These are phyloP conservation scores for Gallinago media DNA, from an alignment of 2,113 vertebrate genomes.

Conservation along the genomic window DNA sequence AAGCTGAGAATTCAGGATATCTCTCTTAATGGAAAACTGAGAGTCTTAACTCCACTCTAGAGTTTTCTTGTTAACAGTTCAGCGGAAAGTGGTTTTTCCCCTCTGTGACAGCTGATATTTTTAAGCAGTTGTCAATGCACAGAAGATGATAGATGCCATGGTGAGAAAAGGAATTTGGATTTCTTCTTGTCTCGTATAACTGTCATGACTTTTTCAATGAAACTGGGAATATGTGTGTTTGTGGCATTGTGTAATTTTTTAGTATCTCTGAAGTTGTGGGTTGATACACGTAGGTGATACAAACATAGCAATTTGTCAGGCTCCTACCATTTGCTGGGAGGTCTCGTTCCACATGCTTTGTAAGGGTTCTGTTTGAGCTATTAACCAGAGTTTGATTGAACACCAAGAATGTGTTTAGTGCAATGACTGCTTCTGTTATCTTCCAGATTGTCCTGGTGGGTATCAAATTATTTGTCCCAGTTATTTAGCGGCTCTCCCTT, in stretches of 20 bases:
- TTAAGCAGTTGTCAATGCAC: neutral
- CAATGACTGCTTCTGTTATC: neutral
- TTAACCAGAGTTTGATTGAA: neutral
- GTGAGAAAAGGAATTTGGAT: neutral
- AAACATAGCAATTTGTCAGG: neutral
- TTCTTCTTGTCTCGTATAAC: neutral
- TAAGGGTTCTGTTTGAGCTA: neutral
- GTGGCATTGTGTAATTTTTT: neutral
- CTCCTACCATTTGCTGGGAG: neutral
- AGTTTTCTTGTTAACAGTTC: neutral
- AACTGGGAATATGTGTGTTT: neutral
- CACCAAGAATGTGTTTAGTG: neutral
- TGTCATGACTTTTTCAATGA: neutral
- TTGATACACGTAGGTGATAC: neutral
- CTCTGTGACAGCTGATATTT: neutral
- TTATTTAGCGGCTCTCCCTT: neutral
- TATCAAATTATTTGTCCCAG: slow-evolving; percentile 16
- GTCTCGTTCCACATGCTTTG: neutral
- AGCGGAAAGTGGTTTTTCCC: neutral
- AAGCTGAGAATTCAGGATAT: neutral
- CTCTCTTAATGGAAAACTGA: neutral
- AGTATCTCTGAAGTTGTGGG: neutral
- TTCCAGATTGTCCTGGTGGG: neutral
- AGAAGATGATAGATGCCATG: neutral
- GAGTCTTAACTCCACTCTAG: neutral